Evolutionary conservation across 1,140 invertebrate species (phyloP).

Genomic region (Solenopsis fugax): DNA sequence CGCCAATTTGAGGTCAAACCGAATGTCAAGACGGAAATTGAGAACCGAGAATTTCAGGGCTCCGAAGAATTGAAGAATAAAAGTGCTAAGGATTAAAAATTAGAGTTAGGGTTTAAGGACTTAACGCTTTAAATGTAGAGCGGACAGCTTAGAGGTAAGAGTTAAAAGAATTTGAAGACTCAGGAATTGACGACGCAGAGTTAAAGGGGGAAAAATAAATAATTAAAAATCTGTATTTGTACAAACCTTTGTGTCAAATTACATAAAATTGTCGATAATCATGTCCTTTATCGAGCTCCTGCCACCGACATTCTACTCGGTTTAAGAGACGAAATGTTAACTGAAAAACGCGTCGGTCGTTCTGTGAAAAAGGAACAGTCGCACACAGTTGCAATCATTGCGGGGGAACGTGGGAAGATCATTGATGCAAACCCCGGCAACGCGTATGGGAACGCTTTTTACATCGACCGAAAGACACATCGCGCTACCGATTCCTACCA

Average conservation of each 20-base stretch:
- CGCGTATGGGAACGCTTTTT: constrained; percentile 46
- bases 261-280: neutral
- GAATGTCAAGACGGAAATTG: neutral
- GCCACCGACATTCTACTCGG: neutral
- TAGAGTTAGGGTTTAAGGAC: neutral
- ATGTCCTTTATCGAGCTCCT: neutral
- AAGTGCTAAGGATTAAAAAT: no score
- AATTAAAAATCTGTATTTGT: neutral
- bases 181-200: neutral
- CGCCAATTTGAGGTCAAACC: neutral
- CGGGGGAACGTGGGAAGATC: constrained; percentile 48
- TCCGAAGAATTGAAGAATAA: neutral
- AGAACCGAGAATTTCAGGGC: neutral
- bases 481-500: constrained; percentile 34
- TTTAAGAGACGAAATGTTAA: constrained; percentile 24
- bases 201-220: neutral
- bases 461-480: constrained; percentile 46
- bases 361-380: constrained; percentile 11
- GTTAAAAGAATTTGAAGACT: neutral
- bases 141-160: neutral
- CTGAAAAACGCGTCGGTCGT: constrained; percentile 24
- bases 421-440: constrained; percentile 49
- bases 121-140: neutral
- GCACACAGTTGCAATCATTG: neutral
- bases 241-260: neutral